These are phyloP conservation scores for Scelioninae gen. 1 DNA, from an alignment of 2,888 invertebrate genomes.

Conservation along the genomic window DNA sequence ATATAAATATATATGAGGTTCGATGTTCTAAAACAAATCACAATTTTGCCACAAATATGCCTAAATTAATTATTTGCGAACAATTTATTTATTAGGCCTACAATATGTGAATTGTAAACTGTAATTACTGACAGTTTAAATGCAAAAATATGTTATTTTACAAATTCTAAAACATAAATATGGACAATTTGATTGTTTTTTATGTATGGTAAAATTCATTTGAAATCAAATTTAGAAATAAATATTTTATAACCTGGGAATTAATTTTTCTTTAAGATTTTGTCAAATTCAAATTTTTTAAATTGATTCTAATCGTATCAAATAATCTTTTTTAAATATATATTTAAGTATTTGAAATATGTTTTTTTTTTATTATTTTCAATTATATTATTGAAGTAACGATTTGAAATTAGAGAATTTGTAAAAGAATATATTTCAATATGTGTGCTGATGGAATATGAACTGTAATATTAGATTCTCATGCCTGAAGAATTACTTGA, in stretches of 20 bases:
- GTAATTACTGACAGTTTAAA: conserved; percentile 27
- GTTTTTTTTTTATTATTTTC: too few relatives aligned
- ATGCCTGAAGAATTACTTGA: conserved; percentile 41
- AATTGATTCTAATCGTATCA: too few relatives aligned
- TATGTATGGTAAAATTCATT: background rate
- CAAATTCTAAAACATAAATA: conserved; percentile 33
- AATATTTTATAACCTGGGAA: too few relatives aligned
- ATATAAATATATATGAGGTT: conserved; percentile 29
- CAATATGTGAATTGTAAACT: conserved; percentile 42
- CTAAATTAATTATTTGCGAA: conserved; percentile 30
- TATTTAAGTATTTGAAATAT: background rate
- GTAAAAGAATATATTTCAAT: conserved; percentile 33
- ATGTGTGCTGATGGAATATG: conserved; percentile 18
- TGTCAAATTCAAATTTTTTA: too few relatives aligned
- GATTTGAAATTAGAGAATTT: conserved; percentile 17
- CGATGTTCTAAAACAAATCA: conserved; percentile 40
- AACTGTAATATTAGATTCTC: conserved; percentile 27
- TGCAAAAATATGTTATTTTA: conserved; percentile 40
- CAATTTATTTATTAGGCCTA: conserved; percentile 51
- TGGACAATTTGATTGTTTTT: background rate
- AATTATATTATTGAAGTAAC: background rate
- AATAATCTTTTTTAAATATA: too few relatives aligned
- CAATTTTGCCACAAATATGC: conserved; percentile 27
- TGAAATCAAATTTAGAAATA: background rate
- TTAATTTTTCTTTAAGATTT: too few relatives aligned